These are phyloP conservation scores for Cryptotis parvus DNA, from an alignment of 2,113 vertebrate genomes.

Conservation along the genomic window DNA sequence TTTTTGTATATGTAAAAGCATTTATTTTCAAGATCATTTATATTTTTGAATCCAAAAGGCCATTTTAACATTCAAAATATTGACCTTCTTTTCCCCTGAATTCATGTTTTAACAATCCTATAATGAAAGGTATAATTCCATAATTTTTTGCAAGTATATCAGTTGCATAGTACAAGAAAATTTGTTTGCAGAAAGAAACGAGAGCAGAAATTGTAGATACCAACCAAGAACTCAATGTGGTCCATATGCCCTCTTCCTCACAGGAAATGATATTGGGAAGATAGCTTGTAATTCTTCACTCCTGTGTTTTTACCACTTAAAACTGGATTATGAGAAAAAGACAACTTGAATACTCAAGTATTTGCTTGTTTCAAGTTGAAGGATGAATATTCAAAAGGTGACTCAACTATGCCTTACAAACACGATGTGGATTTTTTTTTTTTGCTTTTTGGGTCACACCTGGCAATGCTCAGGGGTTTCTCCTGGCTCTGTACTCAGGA, in stretches of 20 bases:
- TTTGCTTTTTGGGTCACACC: too few relatives aligned
- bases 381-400: neutral
- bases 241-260: neutral
- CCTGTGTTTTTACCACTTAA: neutral
- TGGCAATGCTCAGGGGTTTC: too few relatives aligned
- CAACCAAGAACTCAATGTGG: neutral
- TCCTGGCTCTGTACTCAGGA: too few relatives aligned
- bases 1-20: too few relatives aligned
- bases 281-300: neutral
- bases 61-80: neutral
- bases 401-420: neutral
- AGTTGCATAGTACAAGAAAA: neutral
- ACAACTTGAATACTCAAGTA: too few relatives aligned
- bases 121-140: too few relatives aligned
- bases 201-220: neutral
- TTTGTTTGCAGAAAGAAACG: neutral
- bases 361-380: too few relatives aligned
- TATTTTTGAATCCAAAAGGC: neutral
- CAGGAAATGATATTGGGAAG: neutral
- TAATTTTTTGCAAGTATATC: too few relatives aligned
- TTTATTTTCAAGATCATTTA: too few relatives aligned
- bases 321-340: neutral
- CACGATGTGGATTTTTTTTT: too few relatives aligned
- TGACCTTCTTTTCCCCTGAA: neutral
- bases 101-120: neutral